phyloP scores from a whole-genome alignment of 2,888 invertebrate species.

The Athrips mouffetella region DNA sequence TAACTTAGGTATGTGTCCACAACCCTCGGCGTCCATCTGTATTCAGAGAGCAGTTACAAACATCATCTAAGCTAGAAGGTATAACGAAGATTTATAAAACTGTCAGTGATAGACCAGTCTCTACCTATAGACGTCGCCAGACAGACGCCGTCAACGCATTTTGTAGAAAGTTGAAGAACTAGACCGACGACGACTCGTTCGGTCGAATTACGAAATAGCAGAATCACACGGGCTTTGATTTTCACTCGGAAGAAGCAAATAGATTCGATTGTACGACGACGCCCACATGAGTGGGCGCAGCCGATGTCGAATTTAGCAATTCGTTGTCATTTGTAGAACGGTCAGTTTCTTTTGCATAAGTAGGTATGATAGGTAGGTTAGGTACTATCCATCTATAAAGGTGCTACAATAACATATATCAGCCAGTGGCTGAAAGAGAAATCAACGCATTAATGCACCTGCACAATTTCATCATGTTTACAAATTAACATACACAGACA shows the following conservation, averaged over 20 bases:
- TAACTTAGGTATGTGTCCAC: conserved; percentile 27
- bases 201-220: conserved; percentile 50
- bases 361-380: neutral
- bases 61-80: conserved; percentile 12
- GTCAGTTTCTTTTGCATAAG: conserved; percentile 1
- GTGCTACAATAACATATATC: no score
- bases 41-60: no score
- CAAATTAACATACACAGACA: neutral
- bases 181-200: conserved; percentile 53
- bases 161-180: conserved; percentile 74
- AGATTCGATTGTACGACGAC: conserved; percentile 15
- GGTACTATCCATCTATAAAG: no score
- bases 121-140: conserved; percentile 42
- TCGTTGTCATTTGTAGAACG: conserved; percentile 17
- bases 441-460: neutral
- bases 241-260: conserved; percentile 44
- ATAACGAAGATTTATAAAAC: conserved; percentile 34
- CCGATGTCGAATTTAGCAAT: conserved; percentile 26
- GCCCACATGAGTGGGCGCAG: conserved; percentile 23
- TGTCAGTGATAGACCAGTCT: conserved; percentile 39
- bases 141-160: conserved; percentile 53
- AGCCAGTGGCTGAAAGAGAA: no score
- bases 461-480: neutral
- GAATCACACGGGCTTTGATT: conserved; percentile 50
- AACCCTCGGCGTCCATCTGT: no score